phyloP scores from a whole-genome alignment of 1,140 invertebrate genomes.

The Cydia splendana region DNA sequence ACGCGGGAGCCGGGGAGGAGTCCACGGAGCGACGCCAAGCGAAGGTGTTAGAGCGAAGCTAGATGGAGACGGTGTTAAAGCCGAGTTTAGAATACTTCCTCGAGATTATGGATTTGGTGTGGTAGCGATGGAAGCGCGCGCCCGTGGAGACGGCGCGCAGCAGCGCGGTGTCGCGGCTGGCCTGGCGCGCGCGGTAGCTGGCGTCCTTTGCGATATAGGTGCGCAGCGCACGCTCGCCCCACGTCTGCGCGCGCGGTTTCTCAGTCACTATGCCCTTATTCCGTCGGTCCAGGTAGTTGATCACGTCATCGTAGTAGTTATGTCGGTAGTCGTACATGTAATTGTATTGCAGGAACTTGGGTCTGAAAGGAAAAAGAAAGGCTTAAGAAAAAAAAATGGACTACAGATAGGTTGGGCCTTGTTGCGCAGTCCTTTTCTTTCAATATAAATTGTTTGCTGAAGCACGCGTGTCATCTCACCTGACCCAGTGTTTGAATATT shows the following conservation, averaged over 20 bases:
- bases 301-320: conserved; percentile 92
- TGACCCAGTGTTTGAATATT: conserved; percentile 87
- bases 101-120: conserved; percentile 82
- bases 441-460: neutral
- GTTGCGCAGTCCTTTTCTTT: neutral
- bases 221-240: conserved; percentile 88
- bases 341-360: conserved; percentile 88
- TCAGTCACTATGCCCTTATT: conserved; percentile 85
- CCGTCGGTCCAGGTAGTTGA: conserved; percentile 89
- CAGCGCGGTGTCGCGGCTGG: conserved; percentile 73
- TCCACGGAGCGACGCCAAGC: conserved; percentile 72
- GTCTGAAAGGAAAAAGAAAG: conserved; percentile 77
- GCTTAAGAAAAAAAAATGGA: neutral
- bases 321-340: conserved; percentile 91
- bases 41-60: conserved; percentile 71
- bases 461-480: conserved; percentile 62
- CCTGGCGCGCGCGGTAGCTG: conserved; percentile 46
- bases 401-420: neutral
- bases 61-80: conserved; percentile 74
- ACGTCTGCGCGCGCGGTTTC: conserved; percentile 87
- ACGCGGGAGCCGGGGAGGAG: conserved; percentile 52
- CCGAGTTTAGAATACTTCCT: conserved; percentile 81
- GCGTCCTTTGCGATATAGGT: conserved; percentile 81
- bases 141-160: conserved; percentile 79
- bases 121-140: conserved; percentile 81